A percentile compares a stretch with the other conserved stretches of the same genome.
These are phyloP conservation scores for Tyrophagus putrescentiae DNA, from an alignment of 1,140 invertebrate genomes.

Conservation along the genomic window DNA sequence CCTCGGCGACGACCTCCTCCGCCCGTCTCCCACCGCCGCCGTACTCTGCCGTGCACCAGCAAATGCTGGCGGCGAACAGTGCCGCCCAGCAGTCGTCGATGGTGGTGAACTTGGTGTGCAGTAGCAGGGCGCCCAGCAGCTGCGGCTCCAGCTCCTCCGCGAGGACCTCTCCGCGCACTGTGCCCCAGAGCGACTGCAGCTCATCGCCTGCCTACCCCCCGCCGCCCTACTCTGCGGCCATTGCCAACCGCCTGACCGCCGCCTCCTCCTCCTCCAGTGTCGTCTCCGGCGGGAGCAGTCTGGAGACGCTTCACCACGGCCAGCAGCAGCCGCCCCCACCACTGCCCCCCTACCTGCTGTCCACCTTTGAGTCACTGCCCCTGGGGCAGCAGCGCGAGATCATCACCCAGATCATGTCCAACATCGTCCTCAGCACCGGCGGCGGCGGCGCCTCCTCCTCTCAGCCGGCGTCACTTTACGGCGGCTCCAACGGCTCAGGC, in stretches of 20 bases:
- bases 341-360: background rate
- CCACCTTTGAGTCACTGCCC: no score
- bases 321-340: background rate
- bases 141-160: background rate
- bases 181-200: background rate
- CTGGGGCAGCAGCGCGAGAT: background rate
- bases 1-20: background rate
- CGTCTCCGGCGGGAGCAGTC: background rate
- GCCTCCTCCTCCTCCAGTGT: slow-evolving; percentile 25
- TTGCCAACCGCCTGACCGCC: slow-evolving; percentile 22
- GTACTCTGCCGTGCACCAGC: background rate
- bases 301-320: background rate
- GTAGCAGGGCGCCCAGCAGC: background rate
- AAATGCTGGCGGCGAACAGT: background rate
- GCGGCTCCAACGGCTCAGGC: no score
- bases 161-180: background rate
- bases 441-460: background rate
- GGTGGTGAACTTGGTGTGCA: no score
- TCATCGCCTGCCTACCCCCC: background rate
- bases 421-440: background rate
- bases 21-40: background rate
- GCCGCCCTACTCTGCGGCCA: slow-evolving; percentile 4
- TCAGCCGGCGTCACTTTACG: no score
- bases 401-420: background rate
- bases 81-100: background rate